Base-by-base conservation (phyloP, 2,888 invertebrate genomes). In the Lepidochrysops patricia region DNA sequence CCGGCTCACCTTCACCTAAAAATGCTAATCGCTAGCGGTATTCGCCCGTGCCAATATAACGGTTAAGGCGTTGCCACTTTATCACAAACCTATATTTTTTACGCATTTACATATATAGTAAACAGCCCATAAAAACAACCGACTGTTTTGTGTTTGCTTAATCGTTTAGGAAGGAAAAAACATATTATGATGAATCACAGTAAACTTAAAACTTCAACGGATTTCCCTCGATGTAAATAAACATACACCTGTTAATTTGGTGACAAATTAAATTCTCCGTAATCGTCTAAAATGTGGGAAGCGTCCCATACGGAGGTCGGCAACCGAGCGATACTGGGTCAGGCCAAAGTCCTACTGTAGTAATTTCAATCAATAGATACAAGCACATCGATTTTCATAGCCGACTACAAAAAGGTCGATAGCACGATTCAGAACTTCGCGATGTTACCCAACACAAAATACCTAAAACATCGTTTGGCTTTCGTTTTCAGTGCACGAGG, bases 1-100 rank as follows among this genome's bases (percentile, higher is more conserved):
- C 76, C 69, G 65, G 83, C 75, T 86, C 67, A 75, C 85, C 85
- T 85, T 86, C 84, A 86, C 85, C 85, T 79, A 82, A 83, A 75
- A 83, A 84, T 80, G 80, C 75, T 75, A 81, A 84, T 81, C 68
- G 65, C 63, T 68, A 68, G 68, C 69, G 70, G 68, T 68, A 70
- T 66, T 43, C 43, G 43, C 58, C 63, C 67, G 59, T 69, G 67
- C 71, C 74, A 74, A 72, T 74, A 75, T 81, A 82, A 83, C 83
- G 72, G 82, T 79, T 76, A 77, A 79, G 75, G 79, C 69, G 71
- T 19, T 43, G 29, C 29, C 29, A 29, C 43, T 43, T 43, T 9
- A 43, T 19, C 43, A 43, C 43, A 43, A 64, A 60, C 66, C 63
- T 61, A 61, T n/a, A n/a, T n/a, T 63, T 58, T 65, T 29, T 19